These are phyloP conservation scores for Eueremaeus valkanovi DNA, from an alignment of 2,888 invertebrate species.

Conservation along the genomic window DNA sequence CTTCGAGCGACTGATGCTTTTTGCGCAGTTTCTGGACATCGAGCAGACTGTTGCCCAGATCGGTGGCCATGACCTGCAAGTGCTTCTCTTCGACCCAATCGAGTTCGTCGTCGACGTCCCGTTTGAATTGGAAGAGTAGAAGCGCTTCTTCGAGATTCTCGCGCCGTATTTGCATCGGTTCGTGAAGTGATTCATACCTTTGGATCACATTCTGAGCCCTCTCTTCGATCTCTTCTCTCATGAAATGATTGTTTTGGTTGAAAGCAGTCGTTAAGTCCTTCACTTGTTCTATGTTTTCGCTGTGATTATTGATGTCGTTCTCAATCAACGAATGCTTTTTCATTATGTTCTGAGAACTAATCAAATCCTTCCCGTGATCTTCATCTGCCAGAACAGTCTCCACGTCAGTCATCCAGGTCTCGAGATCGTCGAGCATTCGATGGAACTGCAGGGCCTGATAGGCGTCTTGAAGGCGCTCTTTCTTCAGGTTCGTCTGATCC, in stretches of 20 bases:
- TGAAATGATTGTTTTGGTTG: slow-evolving; percentile 75
- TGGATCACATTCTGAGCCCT: slow-evolving; percentile 58
- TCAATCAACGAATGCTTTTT: slow-evolving; percentile 65
- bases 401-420: slow-evolving; percentile 85
- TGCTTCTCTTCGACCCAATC: slow-evolving; percentile 82
- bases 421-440: slow-evolving; percentile 85
- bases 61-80: slow-evolving; percentile 65
- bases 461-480: slow-evolving; percentile 79
- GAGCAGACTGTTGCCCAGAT: slow-evolving; percentile 62
- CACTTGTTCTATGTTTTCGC: slow-evolving; percentile 65
- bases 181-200: slow-evolving; percentile 73
- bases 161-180: slow-evolving; percentile 82
- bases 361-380: slow-evolving; percentile 81
- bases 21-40: slow-evolving; percentile 85
- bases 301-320: slow-evolving; percentile 75
- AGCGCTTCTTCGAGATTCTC: slow-evolving; percentile 89
- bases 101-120: slow-evolving; percentile 88
- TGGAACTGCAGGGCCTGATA: slow-evolving; percentile 81
- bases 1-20: slow-evolving; percentile 86
- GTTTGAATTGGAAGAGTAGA: slow-evolving; percentile 77
- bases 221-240: slow-evolving; percentile 77
- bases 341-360: slow-evolving; percentile 72
- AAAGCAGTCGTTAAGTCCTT: slow-evolving; percentile 71
- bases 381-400: slow-evolving; percentile 70
- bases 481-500: slow-evolving; percentile 74